Evolutionary conservation across 2,888 invertebrate species (phyloP).

Genomic region (Euzetes globulus): DNA sequence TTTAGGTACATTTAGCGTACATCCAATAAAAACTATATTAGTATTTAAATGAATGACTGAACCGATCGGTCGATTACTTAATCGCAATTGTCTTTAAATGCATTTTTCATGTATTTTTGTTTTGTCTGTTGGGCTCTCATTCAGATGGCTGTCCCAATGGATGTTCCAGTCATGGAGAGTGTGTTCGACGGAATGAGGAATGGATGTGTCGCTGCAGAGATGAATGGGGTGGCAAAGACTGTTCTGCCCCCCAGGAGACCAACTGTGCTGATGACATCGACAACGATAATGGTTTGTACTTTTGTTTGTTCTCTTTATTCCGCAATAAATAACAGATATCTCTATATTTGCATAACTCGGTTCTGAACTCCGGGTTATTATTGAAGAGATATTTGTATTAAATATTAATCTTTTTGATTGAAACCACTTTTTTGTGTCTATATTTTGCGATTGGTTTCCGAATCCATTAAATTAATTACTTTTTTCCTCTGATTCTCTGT

Average conservation of each 20-base stretch:
- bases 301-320: constrained; percentile 52
- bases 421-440: too few species aligned
- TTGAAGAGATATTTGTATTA: too few species aligned
- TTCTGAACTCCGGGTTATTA: background rate
- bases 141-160: constrained; percentile 65
- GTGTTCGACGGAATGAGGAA: constrained; percentile 53
- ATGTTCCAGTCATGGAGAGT: constrained; percentile 89
- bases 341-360: constrained; percentile 14
- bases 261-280: constrained; percentile 89
- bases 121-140: background rate
- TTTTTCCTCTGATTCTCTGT: background rate
- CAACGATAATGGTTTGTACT: constrained; percentile 81
- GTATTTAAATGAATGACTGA: background rate
- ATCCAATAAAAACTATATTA: background rate
- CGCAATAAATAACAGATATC: background rate
- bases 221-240: constrained; percentile 91
- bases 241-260: constrained; percentile 82
- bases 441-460: background rate
- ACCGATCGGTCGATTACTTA: background rate
- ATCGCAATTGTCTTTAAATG: constrained; percentile 15
- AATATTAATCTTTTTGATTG: too few species aligned
- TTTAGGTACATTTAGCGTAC: too few species aligned
- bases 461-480: constrained; percentile 27
- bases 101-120: constrained; percentile 24
- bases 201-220: constrained; percentile 94